A percentile compares a stretch with the other conserved stretches of the same genome.
These are phyloP conservation scores for Netelia fuscicornis DNA, from an alignment of 2,888 invertebrate species.

Conservation along the genomic window DNA sequence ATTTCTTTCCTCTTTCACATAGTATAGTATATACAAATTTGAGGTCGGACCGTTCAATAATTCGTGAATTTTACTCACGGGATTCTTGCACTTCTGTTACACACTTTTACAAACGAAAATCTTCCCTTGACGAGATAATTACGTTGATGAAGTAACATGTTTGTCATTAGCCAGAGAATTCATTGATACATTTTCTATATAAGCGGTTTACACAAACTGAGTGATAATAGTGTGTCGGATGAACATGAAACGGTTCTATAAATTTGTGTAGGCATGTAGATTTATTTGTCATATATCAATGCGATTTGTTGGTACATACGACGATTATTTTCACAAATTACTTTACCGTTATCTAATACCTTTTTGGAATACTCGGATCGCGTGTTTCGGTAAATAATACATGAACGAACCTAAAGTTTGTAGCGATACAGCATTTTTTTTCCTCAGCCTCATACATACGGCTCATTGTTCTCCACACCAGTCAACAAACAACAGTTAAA, in stretches of 20 bases:
- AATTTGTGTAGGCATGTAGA: constrained; percentile 54
- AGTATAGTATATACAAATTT: constrained; percentile 62
- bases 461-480: constrained; percentile 20
- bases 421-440: constrained; percentile 59
- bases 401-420: constrained; percentile 47
- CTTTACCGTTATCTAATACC: constrained; percentile 46
- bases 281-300: constrained; percentile 34
- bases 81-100: neutral
- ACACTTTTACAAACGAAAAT: constrained; percentile 40
- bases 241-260: constrained; percentile 36
- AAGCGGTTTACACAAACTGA: constrained; percentile 46
- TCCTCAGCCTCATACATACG: constrained; percentile 41
- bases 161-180: constrained; percentile 3
- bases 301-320: neutral
- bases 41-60: constrained; percentile 61
- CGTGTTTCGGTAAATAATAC: constrained; percentile 13
- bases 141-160: constrained; percentile 19
- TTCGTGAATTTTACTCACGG: constrained; percentile 6
- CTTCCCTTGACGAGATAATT: constrained; percentile 27
- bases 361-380: constrained; percentile 60
- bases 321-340: constrained; percentile 14
- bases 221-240: constrained; percentile 36
- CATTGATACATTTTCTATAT: constrained; percentile 25
- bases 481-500: constrained; percentile 41
- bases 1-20: constrained; percentile 39